phyloP scores from a whole-genome alignment of 2,113 vertebrate species.

The Mesocricetus auratus region DNA sequence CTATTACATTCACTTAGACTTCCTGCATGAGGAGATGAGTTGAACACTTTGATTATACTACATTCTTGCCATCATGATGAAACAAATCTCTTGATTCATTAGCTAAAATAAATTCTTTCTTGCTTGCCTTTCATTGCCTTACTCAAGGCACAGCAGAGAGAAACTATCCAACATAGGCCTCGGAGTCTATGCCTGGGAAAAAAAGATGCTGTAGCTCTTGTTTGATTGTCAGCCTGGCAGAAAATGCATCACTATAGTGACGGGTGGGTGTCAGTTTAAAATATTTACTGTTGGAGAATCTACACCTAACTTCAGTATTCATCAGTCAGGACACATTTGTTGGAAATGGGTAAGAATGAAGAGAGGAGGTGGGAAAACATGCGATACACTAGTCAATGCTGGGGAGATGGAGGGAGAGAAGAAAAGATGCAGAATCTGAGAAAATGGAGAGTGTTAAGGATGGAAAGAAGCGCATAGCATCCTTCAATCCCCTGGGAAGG shows the following conservation, averaged over 20 bases:
- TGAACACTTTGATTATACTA: neutral
- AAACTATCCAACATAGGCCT: neutral
- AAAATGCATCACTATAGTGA: no score
- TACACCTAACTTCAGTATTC: neutral
- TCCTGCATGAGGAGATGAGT: neutral
- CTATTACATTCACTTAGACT: neutral
- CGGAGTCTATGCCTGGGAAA: no score
- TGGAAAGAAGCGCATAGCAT: neutral
- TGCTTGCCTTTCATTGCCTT: neutral
- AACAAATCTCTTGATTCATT: neutral
- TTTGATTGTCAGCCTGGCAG: neutral
- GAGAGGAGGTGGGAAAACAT: neutral
- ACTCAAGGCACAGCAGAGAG: neutral
- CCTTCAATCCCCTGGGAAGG: neutral
- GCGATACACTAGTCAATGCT: neutral
- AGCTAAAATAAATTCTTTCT: neutral
- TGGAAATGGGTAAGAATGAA: neutral
- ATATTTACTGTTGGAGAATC: neutral
- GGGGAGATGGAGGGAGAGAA: neutral
- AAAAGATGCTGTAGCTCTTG: neutral
- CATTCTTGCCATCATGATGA: neutral
- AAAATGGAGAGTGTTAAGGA: neutral
- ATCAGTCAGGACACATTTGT: neutral
- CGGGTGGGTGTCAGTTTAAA: neutral
- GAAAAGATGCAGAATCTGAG: neutral